A percentile compares a stretch with the other conserved stretches of the same genome.
Conservation (phyloP, 2,113 vertebrate species). For the Apistogramma diplotaenia region DNA sequence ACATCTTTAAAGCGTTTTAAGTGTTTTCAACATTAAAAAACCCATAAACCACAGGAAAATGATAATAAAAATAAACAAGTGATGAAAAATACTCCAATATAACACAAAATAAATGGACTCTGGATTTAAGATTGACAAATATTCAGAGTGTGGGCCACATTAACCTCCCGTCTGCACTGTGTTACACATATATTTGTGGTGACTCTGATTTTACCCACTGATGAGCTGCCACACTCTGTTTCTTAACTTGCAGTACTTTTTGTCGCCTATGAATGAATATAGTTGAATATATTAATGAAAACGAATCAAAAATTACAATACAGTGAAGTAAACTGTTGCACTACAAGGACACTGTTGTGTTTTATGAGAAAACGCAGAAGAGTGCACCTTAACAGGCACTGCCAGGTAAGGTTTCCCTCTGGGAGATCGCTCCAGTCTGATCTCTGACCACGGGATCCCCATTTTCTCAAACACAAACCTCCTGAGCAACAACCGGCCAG, state of each 20-base stretch:
- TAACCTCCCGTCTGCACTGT: background rate
- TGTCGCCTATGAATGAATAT: too few species aligned
- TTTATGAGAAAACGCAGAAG: background rate
- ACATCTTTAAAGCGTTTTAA: background rate
- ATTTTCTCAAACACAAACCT: constrained; percentile 88
- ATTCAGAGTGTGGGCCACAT: background rate
- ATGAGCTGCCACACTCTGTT: background rate
- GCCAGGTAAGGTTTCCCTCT: constrained; percentile 92
- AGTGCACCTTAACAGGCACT: constrained; percentile 57
- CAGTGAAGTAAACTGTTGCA: background rate
- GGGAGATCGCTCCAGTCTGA: constrained; percentile 84
- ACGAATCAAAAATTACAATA: too few species aligned
- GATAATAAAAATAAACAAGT: too few species aligned
- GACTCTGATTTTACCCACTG: background rate
- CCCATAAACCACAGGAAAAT: too few species aligned
- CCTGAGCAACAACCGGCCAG: constrained; percentile 89
- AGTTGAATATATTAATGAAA: too few species aligned
- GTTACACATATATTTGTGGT: background rate
- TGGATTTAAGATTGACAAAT: background rate
- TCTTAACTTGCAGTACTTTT: too few species aligned
- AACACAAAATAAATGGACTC: background rate
- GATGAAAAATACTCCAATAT: too few species aligned
- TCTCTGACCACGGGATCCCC: constrained; percentile 87
- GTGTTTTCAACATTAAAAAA: too few species aligned
- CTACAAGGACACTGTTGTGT: background rate